phyloP scores from a whole-genome alignment of 2,797 vertebrate genomes.

The Macropodus opercularis region DNA sequence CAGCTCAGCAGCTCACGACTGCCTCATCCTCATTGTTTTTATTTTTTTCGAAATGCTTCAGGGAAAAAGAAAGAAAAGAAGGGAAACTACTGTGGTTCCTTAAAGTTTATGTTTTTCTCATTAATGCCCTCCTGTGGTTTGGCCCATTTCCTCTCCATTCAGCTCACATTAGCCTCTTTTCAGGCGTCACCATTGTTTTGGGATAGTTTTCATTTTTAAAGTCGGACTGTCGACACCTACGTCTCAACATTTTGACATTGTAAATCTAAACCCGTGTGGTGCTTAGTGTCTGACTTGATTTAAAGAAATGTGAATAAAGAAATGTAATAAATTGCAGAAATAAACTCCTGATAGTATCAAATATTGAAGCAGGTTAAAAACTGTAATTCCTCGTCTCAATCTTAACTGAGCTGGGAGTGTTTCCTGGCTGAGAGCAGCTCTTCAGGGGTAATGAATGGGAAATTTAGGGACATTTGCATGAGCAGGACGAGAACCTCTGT shows the following conservation, averaged over 20 bases:
- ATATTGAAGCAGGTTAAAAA: constrained; percentile 4
- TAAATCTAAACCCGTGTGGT: not conserved
- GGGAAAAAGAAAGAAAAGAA: constrained; percentile 36
- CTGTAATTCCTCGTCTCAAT: constrained; percentile 17
- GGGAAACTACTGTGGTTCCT: constrained; percentile 39
- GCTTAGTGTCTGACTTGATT: not conserved
- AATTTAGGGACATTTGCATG: constrained; percentile 69
- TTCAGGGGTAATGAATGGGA: constrained; percentile 68
- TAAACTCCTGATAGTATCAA: constrained; percentile 7
- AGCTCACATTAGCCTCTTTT: constrained; percentile 71
- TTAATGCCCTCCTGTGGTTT: constrained; percentile 76
- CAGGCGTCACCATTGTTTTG: constrained; percentile 61
- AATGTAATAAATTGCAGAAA: too few relatives aligned
- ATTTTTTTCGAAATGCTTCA: constrained; percentile 39
- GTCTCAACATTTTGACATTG: constrained; percentile 11
- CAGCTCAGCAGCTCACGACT: constrained; percentile 57
- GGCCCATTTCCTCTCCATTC: constrained; percentile 72
- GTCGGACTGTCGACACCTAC: constrained; percentile 38
- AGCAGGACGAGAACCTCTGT: constrained; percentile 63
- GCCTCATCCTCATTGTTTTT: constrained; percentile 40
- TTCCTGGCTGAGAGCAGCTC: constrained; percentile 59
- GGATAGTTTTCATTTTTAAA: constrained; percentile 56
- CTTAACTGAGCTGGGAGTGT: constrained; percentile 23
- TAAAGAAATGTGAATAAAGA: not conserved
- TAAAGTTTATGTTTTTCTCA: constrained; percentile 71